phyloP scores from a whole-genome alignment of 1,140 invertebrate species.

The Steinernema khuongi region DNA sequence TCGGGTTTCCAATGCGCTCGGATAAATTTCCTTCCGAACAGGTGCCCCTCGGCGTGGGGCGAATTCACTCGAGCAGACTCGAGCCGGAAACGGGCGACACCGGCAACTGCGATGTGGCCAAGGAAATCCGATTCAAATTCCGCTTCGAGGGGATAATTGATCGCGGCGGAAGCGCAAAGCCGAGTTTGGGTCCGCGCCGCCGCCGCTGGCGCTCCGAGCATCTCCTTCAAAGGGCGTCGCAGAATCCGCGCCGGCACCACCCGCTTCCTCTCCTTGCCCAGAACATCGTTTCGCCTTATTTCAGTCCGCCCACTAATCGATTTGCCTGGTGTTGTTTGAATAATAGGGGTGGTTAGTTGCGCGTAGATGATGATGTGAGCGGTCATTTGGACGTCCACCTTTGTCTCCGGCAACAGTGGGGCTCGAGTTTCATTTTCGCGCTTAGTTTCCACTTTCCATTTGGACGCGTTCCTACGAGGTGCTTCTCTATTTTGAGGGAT shows the following conservation, averaged over 20 bases:
- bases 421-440: too few species aligned
- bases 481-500: too few species aligned
- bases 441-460: too few species aligned
- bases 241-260: not conserved
- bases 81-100: too few species aligned
- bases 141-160: not conserved
- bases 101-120: not conserved
- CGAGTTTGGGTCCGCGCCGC: not conserved
- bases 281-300: not conserved
- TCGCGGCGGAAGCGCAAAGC: not conserved
- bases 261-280: not conserved
- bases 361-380: not conserved
- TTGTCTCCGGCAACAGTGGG: too few species aligned
- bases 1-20: not conserved
- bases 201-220: not conserved
- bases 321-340: not conserved
- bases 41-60: too few species aligned
- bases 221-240: too few species aligned
- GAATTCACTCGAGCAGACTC: not conserved
- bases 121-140: slow-evolving; percentile 1
- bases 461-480: too few species aligned
- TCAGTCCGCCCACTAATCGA: slow-evolving; percentile 8
- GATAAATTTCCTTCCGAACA: too few species aligned
- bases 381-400: too few species aligned
- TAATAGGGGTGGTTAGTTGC: slow-evolving; percentile 6